These are phyloP conservation scores for Danionella cerebrum DNA, from an alignment of 2,113 vertebrate species.

Conservation along the genomic window DNA sequence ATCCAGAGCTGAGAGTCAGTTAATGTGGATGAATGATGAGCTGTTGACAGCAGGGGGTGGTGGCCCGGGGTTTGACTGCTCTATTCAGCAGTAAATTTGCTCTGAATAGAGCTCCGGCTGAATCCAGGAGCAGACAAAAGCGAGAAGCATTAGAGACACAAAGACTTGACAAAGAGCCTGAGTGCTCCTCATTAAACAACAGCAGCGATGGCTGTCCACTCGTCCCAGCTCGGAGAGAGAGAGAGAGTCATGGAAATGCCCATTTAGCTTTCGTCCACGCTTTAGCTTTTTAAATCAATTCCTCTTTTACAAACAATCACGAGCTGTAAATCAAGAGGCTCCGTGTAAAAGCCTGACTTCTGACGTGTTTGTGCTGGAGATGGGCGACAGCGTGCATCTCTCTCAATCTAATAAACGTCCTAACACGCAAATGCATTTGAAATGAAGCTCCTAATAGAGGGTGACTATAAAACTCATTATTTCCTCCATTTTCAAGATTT, in stretches of 20 bases:
- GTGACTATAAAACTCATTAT: neutral
- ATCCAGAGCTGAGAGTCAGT: constrained; percentile 55
- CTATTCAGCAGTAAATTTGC: constrained; percentile 60
- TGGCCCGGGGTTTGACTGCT: constrained; percentile 45
- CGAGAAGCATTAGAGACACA: constrained; percentile 65
- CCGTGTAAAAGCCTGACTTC: constrained; percentile 25
- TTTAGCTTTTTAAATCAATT: constrained; percentile 45
- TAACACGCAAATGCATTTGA: constrained; percentile 17
- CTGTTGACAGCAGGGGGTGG: constrained; percentile 54
- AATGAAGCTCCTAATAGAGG: constrained; percentile 10
- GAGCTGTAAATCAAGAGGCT: constrained; percentile 34
- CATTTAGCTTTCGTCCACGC: constrained; percentile 25
- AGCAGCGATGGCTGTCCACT: constrained; percentile 49
- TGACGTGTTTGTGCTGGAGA: neutral
- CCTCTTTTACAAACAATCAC: constrained; percentile 44
- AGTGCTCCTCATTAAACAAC: constrained; percentile 23
- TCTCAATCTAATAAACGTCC: neutral
- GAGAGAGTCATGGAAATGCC: constrained; percentile 32
- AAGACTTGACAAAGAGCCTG: constrained; percentile 59
- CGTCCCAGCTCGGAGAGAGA: constrained; percentile 1
- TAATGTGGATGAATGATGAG: constrained; percentile 66
- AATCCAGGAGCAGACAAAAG: constrained; percentile 56
- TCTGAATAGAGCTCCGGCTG: constrained; percentile 59
- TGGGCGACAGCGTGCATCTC: neutral
- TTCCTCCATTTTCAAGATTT: neutral